Conservation (phyloP, 2,113 vertebrate species). For the Strix uralensis region DNA sequence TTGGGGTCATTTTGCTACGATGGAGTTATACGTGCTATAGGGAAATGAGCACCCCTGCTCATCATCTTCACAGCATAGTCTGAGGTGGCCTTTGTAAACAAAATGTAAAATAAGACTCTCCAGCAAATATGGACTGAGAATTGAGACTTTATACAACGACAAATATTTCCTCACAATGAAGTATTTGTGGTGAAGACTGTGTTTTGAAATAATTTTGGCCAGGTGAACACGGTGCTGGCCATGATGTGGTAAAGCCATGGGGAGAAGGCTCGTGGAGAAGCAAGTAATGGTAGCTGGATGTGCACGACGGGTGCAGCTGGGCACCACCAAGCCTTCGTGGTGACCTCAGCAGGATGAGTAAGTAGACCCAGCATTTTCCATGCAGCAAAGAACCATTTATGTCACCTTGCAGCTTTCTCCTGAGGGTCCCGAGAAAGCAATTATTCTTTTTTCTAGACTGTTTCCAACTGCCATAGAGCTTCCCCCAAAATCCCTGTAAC, state of each 20-base stretch:
- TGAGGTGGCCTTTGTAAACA: neutral
- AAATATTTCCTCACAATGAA: neutral
- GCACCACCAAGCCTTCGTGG: neutral
- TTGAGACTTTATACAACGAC: neutral
- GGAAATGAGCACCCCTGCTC: neutral
- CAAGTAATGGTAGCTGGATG: neutral
- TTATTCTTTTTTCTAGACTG: neutral
- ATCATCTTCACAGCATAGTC: neutral
- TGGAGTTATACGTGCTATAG: neutral
- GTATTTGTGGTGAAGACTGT: neutral
- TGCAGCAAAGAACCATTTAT: neutral
- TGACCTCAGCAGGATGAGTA: neutral
- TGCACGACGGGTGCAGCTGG: neutral
- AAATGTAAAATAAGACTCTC: neutral
- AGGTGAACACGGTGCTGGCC: neutral
- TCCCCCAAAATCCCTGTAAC: neutral
- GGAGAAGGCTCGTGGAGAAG: neutral
- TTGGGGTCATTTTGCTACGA: neutral
- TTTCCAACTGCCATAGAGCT: neutral
- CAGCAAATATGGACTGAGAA: neutral
- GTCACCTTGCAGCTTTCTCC: neutral
- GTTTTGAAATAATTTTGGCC: neutral
- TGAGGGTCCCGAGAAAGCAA: neutral
- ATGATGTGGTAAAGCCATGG: neutral
- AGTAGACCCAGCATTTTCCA: neutral